These are phyloP conservation scores for Neuroterus valhalla DNA, from an alignment of 1,140 invertebrate species.

Conservation along the genomic window DNA sequence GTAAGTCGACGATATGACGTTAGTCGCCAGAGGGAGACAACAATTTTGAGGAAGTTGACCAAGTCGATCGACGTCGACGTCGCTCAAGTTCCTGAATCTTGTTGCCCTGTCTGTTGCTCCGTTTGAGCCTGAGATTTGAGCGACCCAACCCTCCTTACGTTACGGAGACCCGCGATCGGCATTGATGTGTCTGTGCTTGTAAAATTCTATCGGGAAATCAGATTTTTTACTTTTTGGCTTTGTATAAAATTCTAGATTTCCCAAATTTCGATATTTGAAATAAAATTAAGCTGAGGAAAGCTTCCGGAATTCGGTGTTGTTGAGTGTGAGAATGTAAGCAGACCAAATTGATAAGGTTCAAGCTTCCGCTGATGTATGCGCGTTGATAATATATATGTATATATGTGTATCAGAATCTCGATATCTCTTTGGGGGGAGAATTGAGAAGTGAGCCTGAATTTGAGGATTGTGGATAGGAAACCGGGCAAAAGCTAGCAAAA, in stretches of 20 bases:
- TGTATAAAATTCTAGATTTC: neutral
- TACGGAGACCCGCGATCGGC: constrained; percentile 44
- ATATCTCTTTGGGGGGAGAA: too few relatives aligned
- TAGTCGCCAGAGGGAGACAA: neutral
- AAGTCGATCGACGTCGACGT: constrained; percentile 24
- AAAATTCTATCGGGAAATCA: neutral
- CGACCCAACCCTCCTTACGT: constrained; percentile 64
- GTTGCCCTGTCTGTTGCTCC: constrained; percentile 11
- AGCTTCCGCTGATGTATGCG: neutral
- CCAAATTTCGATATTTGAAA: too few relatives aligned
- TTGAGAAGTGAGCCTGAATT: too few relatives aligned
- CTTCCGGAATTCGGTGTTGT: too few relatives aligned
- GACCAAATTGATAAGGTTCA: constrained; percentile 1
- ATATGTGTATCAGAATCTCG: too few relatives aligned
- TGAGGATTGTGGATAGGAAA: too few relatives aligned
- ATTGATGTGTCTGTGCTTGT: neutral
- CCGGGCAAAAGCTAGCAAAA: neutral
- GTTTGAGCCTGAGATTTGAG: constrained; percentile 11
- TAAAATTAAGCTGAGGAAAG: too few relatives aligned
- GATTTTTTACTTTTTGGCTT: neutral
- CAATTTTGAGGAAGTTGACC: constrained; percentile 31
- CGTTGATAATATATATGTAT: too few relatives aligned
- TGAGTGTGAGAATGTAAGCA: neutral
- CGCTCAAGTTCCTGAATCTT: constrained; percentile 25
- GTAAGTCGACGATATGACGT: neutral